phyloP scores from a whole-genome alignment of 2,113 vertebrate genomes.

The Sturnira hondurensis region DNA sequence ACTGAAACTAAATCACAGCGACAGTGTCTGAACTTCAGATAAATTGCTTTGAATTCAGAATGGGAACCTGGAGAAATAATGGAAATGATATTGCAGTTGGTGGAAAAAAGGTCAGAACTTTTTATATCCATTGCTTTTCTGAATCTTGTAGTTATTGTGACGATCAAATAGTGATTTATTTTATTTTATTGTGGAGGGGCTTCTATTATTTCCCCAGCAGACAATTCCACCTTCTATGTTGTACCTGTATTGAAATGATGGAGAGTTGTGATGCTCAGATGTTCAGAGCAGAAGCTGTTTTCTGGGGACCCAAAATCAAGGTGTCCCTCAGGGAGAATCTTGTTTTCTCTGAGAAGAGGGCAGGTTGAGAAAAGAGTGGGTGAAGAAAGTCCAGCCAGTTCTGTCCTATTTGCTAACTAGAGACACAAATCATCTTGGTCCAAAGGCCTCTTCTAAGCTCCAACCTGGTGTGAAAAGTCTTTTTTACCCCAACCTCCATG shows the following conservation, averaged over 20 bases:
- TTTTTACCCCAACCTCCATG: neutral
- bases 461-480: neutral
- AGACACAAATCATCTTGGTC: neutral
- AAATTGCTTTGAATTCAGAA: slow-evolving; percentile 86
- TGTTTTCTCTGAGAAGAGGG: neutral
- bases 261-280: slow-evolving; percentile 17
- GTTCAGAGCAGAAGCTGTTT: neutral
- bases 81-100: slow-evolving; percentile 80
- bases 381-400: neutral
- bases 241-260: neutral
- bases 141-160: slow-evolving; percentile 65
- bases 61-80: slow-evolving; percentile 83
- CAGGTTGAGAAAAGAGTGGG: neutral
- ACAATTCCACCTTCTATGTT: neutral
- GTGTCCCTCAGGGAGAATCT: slow-evolving; percentile 22
- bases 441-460: neutral
- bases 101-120: slow-evolving; percentile 71
- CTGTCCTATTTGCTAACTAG: neutral
- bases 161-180: slow-evolving; percentile 67
- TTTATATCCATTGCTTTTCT: slow-evolving; percentile 62
- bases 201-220: slow-evolving; percentile 48
- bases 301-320: slow-evolving; percentile 23
- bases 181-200: slow-evolving; percentile 41
- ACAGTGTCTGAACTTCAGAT: slow-evolving; percentile 86
- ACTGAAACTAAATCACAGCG: slow-evolving; percentile 86